Conservation (phyloP, 2,113 vertebrate genomes). For the Oncorhynchus keta region DNA sequence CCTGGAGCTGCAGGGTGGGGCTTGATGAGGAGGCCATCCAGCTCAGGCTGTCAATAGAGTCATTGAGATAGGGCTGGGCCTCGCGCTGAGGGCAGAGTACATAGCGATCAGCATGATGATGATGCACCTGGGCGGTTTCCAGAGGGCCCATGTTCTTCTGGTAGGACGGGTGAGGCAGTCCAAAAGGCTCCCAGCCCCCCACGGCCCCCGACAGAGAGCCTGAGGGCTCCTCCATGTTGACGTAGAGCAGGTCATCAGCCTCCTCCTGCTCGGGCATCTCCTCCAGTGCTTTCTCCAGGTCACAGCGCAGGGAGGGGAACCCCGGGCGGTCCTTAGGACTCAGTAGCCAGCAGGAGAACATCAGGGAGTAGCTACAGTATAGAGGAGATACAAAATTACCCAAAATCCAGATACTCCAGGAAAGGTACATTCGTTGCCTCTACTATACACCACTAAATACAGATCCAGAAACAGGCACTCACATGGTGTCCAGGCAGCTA, state of each 20-base stretch:
- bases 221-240: constrained; percentile 87
- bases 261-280: constrained; percentile 81
- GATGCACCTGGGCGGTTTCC: constrained; percentile 80
- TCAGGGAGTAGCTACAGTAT: constrained; percentile 79
- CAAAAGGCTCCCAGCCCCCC: constrained; percentile 72
- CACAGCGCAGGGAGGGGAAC: constrained; percentile 77
- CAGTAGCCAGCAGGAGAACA: constrained; percentile 89
- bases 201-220: constrained; percentile 63
- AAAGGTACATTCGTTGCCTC: neutral
- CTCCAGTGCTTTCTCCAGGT: constrained; percentile 83
- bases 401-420: neutral
- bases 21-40: constrained; percentile 15
- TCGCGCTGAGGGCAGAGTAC: constrained; percentile 85
- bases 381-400: neutral
- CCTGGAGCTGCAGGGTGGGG: constrained; percentile 19
- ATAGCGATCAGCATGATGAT: constrained; percentile 72
- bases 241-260: constrained; percentile 87
- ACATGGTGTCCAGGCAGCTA: constrained; percentile 89
- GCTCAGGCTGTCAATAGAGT: constrained; percentile 25
- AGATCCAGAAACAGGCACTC: constrained; percentile 52
- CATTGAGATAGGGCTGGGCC: neutral
- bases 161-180: constrained; percentile 32
- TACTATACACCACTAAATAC: neutral
- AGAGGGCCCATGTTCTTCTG: constrained; percentile 73
- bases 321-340: constrained; percentile 83